Percentiles rank a stretch among this genome's conserved stretches.
These are phyloP conservation scores for Montipora efflorescens DNA, from an alignment of 64 coral and sea anemone species.

Conservation along the genomic window DNA sequence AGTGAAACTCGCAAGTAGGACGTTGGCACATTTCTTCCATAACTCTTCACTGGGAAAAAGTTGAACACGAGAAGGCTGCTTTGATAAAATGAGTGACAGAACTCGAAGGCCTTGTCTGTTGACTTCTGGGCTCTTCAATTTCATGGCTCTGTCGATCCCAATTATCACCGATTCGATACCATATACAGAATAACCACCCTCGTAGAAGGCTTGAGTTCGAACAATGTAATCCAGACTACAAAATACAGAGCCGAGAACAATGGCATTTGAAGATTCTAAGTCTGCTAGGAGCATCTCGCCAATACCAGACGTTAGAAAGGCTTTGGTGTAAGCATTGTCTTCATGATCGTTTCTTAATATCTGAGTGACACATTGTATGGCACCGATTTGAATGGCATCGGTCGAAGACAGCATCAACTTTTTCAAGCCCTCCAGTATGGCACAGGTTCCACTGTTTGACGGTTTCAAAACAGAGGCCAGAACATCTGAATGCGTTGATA, in stretches of 20 bases:
- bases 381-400: constrained; percentile 75
- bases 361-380: constrained; percentile 74
- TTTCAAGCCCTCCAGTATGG: constrained; percentile 59
- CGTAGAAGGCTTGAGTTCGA: constrained; percentile 51
- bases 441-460: neutral
- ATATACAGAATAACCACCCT: constrained; percentile 76
- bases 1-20: constrained; percentile 60
- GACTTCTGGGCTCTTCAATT: constrained; percentile 74
- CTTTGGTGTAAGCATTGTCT: neutral
- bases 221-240: constrained; percentile 67
- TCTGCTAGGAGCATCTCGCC: constrained; percentile 83
- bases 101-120: constrained; percentile 71
- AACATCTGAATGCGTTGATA: constrained; percentile 6
- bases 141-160: constrained; percentile 68
- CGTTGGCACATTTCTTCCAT: constrained; percentile 43
- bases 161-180: constrained; percentile 74
- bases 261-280: constrained; percentile 75
- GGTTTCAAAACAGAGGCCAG: neutral
- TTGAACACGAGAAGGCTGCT: constrained; percentile 51
- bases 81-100: constrained; percentile 66
- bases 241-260: constrained; percentile 87
- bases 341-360: constrained; percentile 57
- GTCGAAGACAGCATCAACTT: constrained; percentile 76
- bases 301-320: constrained; percentile 68
- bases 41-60: constrained; percentile 67